phyloP scores from a whole-genome alignment of 2,113 vertebrate genomes.

The Struthidea cinerea region DNA sequence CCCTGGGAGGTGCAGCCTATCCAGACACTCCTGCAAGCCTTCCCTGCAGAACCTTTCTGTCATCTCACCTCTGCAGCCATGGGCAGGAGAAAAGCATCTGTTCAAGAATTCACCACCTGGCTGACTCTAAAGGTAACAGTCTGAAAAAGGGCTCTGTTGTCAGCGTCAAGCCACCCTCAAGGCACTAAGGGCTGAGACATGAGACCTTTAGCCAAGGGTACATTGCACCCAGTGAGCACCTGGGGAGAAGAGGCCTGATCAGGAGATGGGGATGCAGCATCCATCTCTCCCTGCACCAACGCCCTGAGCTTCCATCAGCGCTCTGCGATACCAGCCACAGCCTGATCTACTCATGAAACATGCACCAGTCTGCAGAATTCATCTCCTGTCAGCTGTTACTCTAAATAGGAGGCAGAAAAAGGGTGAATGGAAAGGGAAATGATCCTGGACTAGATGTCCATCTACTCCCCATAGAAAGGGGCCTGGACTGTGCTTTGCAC shows the following conservation, averaged over 20 bases:
- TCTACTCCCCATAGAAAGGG: background rate
- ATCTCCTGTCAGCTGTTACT: background rate
- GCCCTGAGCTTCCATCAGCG: background rate
- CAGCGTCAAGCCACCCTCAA: background rate
- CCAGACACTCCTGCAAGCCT: background rate
- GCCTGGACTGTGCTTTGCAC: background rate
- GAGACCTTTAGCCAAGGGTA: background rate
- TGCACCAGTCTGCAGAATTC: background rate
- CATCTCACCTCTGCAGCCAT: background rate
- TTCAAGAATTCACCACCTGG: background rate
- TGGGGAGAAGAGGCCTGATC: background rate
- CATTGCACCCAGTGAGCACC: background rate
- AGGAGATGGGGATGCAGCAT: background rate
- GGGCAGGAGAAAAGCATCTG: background rate
- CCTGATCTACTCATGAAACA: background rate
- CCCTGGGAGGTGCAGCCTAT: background rate
- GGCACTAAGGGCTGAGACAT: background rate
- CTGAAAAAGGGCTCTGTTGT: background rate
- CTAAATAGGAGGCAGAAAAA: background rate
- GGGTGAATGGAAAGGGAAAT: background rate
- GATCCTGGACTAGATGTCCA: background rate
- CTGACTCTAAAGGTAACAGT: background rate
- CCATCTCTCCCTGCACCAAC: background rate
- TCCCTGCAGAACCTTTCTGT: background rate
- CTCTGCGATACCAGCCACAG: background rate